Evolutionary conservation across 2,888 invertebrate species (phyloP).

Genomic region (Lingula anatina): DNA sequence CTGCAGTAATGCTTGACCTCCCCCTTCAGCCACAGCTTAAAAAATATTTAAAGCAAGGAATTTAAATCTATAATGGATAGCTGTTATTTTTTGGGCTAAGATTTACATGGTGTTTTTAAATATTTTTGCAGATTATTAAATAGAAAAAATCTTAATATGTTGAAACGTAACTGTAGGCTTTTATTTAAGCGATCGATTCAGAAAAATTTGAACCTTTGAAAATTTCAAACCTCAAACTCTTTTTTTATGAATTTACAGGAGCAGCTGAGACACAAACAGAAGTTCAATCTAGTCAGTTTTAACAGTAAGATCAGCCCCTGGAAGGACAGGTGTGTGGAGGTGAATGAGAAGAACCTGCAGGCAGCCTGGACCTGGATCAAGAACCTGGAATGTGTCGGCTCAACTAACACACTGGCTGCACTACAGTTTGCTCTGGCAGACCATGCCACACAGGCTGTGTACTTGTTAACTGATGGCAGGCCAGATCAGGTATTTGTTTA

Average conservation of each 20-base stretch:
- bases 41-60: too few relatives aligned
- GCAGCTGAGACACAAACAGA: conserved; percentile 50
- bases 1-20: too few relatives aligned
- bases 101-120: too few relatives aligned
- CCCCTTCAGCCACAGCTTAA: too few relatives aligned
- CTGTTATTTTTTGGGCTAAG: too few relatives aligned
- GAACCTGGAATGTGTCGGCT: conserved; percentile 45
- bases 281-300: conserved; percentile 49
- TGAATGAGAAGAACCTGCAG: conserved; percentile 42
- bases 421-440: conserved; percentile 47
- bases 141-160: too few relatives aligned
- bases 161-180: too few relatives aligned
- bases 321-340: conserved; percentile 48
- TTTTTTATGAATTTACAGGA: conserved; percentile 46
- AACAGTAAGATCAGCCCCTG: conserved; percentile 40
- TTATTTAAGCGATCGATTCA: too few relatives aligned
- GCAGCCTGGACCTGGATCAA: conserved; percentile 44
- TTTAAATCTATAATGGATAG: too few relatives aligned
- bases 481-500: conserved; percentile 45
- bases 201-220: too few relatives aligned
- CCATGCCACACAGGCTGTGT: conserved; percentile 48
- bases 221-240: too few relatives aligned
- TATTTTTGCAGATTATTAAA: too few relatives aligned
- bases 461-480: conserved; percentile 50
- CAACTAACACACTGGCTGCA: conserved; percentile 50